phyloP scores from a whole-genome alignment of 2,797 vertebrate genomes.

The Acropternis orthonyx region DNA sequence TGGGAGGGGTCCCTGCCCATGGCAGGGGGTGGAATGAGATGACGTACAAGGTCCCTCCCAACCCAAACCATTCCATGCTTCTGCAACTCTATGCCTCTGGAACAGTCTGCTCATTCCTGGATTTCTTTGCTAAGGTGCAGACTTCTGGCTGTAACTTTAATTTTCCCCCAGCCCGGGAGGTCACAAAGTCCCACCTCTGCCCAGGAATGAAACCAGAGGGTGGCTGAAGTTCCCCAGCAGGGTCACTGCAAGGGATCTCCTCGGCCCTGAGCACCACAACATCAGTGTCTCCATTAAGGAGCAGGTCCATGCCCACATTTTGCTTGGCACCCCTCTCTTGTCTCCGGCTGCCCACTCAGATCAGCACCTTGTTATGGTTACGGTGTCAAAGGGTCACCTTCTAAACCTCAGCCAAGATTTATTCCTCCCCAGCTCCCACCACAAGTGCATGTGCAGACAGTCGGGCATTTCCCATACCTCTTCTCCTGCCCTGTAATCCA shows the following conservation, averaged over 20 bases:
- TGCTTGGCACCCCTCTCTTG: background rate
- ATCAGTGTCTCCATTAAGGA: background rate
- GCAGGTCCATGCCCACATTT: background rate
- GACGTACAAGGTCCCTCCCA: background rate
- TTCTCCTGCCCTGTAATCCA: background rate
- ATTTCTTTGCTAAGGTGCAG: background rate
- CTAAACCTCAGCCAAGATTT: background rate
- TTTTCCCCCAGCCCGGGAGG: background rate
- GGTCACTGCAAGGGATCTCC: background rate
- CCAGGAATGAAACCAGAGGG: background rate
- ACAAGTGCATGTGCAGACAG: background rate
- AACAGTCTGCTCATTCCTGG: background rate
- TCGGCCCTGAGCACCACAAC: rapidly evolving
- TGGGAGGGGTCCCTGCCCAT: rapidly evolving
- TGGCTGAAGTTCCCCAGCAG: background rate
- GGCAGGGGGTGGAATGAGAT: background rate
- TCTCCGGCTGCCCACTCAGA: background rate
- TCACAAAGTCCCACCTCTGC: background rate
- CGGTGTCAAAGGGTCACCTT: background rate
- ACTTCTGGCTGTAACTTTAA: background rate
- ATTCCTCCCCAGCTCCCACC: background rate
- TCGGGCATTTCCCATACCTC: background rate
- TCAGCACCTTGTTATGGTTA: background rate
- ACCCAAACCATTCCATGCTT: background rate
- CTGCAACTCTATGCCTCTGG: background rate